These are phyloP conservation scores for Osmoderma eremita DNA, from an alignment of 2,888 invertebrate species.

Conservation along the genomic window DNA sequence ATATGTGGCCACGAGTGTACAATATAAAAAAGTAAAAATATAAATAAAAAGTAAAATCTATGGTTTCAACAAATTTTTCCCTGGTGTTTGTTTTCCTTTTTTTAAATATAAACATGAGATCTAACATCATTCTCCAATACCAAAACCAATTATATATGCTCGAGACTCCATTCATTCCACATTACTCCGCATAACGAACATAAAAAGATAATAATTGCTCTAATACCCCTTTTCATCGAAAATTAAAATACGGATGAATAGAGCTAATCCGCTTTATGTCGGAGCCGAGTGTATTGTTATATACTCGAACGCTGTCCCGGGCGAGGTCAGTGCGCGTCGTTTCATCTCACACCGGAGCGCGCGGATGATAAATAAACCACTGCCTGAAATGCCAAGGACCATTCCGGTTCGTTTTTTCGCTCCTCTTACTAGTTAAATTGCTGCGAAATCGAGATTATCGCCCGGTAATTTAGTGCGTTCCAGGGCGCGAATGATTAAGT, in stretches of 20 bases:
- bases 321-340: conserved; percentile 27
- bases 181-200: background rate
- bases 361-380: conserved; percentile 32
- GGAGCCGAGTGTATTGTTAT: background rate
- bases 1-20: too few relatives aligned
- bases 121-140: too few relatives aligned
- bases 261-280: conserved; percentile 20
- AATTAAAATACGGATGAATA: conserved; percentile 22
- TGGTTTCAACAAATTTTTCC: too few relatives aligned
- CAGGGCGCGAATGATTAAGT: background rate
- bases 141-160: too few relatives aligned
- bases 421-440: conserved; percentile 32
- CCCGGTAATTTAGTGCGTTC: conserved; percentile 18
- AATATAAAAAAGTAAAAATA: too few relatives aligned
- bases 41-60: too few relatives aligned
- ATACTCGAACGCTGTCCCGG: background rate
- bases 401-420: conserved; percentile 24
- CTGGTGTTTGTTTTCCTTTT: too few relatives aligned
- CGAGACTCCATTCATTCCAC: background rate
- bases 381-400: conserved; percentile 30
- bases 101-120: too few relatives aligned
- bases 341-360: conserved; percentile 11
- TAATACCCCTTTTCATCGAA: conserved; percentile 10
- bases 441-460: conserved; percentile 35
- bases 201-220: conserved; percentile 15